Evolutionary conservation across 2,113 vertebrate genomes (phyloP).

Genomic region (Morone chrysops): DNA sequence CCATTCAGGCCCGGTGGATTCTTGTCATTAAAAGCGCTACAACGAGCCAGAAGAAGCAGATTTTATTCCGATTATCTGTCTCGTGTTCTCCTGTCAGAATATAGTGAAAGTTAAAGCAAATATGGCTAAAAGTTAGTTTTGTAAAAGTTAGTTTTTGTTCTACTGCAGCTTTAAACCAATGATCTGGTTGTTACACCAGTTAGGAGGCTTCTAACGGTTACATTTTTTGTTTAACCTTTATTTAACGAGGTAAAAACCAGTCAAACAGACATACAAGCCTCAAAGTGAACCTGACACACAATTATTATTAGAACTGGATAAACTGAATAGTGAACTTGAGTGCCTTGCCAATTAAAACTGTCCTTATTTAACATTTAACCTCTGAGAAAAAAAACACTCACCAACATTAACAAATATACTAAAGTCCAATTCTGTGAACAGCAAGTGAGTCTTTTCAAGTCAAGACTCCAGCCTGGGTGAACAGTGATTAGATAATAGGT

Average conservation of each 20-base stretch:
- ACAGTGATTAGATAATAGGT: slow-evolving; percentile 64
- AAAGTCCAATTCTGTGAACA: slow-evolving; percentile 17
- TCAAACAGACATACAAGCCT: not conserved
- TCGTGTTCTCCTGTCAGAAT: too few species aligned
- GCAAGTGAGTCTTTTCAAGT: slow-evolving; percentile 40
- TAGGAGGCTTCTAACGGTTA: not conserved
- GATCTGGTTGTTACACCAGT: not conserved
- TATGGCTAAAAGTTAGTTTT: too few species aligned
- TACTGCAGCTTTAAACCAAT: not conserved
- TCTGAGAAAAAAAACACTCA: not conserved
- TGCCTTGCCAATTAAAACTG: not conserved
- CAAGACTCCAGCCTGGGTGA: slow-evolving; percentile 26
- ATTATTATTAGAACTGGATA: not conserved
- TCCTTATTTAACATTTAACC: not conserved
- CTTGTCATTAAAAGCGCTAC: too few species aligned
- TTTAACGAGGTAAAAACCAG: not conserved
- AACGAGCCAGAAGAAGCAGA: too few species aligned
- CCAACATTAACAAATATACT: slow-evolving; percentile 1
- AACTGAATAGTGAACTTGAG: not conserved
- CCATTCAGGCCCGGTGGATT: too few species aligned
- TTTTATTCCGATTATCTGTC: too few species aligned
- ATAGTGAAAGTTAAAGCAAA: too few species aligned
- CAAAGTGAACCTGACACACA: not conserved
- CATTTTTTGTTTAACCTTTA: not conserved
- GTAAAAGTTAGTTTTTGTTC: too few species aligned